Evolutionary conservation across 2,888 invertebrate species (phyloP).

Genomic region (Cancer borealis): DNA sequence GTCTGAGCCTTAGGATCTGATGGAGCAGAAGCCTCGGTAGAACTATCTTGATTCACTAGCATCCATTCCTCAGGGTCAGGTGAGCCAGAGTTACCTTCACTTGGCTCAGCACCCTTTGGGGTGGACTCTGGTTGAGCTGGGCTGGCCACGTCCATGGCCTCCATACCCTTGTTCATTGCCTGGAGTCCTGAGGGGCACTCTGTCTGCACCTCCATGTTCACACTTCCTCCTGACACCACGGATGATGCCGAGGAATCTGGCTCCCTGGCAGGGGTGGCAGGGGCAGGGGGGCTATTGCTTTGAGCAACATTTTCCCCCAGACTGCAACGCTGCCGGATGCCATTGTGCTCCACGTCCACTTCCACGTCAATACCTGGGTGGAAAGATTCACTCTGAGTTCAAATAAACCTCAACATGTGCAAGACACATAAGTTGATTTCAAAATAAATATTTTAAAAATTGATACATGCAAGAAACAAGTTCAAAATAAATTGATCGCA

Average conservation of each 20-base stretch:
- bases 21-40: neutral
- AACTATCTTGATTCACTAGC: conserved; percentile 58
- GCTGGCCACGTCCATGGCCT: conserved; percentile 64
- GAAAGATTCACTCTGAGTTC: no score
- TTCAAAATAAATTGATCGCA: neutral
- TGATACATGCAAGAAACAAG: no score
- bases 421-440: neutral
- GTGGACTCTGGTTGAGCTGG: conserved; percentile 42
- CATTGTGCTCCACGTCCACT: conserved; percentile 67
- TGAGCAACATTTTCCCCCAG: conserved; percentile 55
- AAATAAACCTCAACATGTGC: neutral
- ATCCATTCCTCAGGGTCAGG: conserved; percentile 71
- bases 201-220: conserved; percentile 69
- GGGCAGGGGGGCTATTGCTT: neutral
- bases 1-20: neutral
- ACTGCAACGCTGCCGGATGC: conserved; percentile 70
- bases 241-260: conserved; percentile 30
- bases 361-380: conserved; percentile 69
- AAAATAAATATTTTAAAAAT: neutral
- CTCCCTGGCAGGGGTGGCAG: neutral
- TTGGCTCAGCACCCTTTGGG: neutral
- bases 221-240: conserved; percentile 35
- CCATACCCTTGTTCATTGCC: neutral
- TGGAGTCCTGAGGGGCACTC: conserved; percentile 26
- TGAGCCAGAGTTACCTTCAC: conserved; percentile 40